Evolutionary conservation across 1,140 invertebrate genomes (phyloP), one percentile per base, ranked within the genome.

Genomic region (Leptestheria dahalacensis): DNA sequence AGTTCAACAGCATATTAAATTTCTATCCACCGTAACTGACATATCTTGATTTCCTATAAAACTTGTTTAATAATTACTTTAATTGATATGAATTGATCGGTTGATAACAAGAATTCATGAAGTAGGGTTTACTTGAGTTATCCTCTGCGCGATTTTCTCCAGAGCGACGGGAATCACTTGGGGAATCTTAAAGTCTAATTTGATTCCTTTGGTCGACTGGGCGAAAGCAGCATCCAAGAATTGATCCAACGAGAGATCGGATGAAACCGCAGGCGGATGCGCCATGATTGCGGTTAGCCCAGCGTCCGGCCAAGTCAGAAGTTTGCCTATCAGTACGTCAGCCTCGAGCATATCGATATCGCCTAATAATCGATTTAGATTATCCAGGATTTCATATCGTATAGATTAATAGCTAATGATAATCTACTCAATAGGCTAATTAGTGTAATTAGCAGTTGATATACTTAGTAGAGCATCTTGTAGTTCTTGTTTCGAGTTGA

Each of bases 111-210:
- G n/a, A n/a, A n/a, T n/a, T 15, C 33, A 41, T 41, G 15, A 41
- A n/a, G n/a, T n/a, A 48, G 52, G 41, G 67, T 66, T 65, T 65
- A 80, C 78, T 63, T 72, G 65, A 4, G 66, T 33, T 60, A 72
- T 70, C 12, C 69, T 21, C 12, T 71, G 68, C 26, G 76, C 68
- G 1, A 88, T 64, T 57, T 81, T 74, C 3, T 73, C 68, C n/a
- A 81, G 72, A 24, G 83, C 81, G 10, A 75, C 74, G 54, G 83
- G 76, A 62, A 91, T 86, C 9, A 84, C 85, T 59, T 87, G 82
- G 25, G 83, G 83, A 0, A 78, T 78, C 70, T 92, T 93, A 65
- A 96, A 93, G 68, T 94, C 88, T 1, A 95, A 73, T 69, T 94
- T 94, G 1, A 92, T 79, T 1, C 89, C 90, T 66, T 84, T 85